Base-by-base conservation (phyloP, 2,888 invertebrate species). In the Marronus borbonicus region DNA sequence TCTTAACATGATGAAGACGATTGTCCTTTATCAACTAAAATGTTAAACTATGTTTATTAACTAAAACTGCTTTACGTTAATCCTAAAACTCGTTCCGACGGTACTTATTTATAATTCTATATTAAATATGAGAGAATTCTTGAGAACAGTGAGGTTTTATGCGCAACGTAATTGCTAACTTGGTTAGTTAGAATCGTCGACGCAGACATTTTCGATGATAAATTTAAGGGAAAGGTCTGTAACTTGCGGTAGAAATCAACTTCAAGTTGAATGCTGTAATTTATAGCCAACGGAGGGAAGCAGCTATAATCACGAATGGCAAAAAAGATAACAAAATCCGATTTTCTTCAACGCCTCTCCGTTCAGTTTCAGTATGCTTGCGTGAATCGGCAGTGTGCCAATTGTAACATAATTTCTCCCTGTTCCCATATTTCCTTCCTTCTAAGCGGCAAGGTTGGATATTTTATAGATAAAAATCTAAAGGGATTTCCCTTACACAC, bases 311-410 rank as follows among this genome's bases (percentile, higher is more conserved):
- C 88, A 85, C 85, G 88, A 88, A 88, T 88, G 88, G 88, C 85
- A 88, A 88, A 88, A 88, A 88, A 88, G 88, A 88, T 88, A 88
- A 88, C 88, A 87, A 85, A 88, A 88, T 88, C 88, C 85, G 88
- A 87, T 88, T 88, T 88, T 86, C 79, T 76, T 72, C 76, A 60
- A 76, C 72, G 76, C 76, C 60, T 74, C 76, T 72, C 72, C 72
- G 79, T 85, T 85, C 86, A 83, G 82, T 84, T 86, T 86, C 86
- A 86, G 86, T 86, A 86, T 86, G 86, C 86, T 86, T 83, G 81
- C 65, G 81, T 82, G 81, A 58, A 78, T 78, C 66, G 83, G 83
- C 83, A 78, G 82, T 81, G 81, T 81, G 81, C 83, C 81, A 82
- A 83, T 77, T 60, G 77, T 77, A 77, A 77, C 52, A 70, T 77